Evolutionary conservation across 1,140 invertebrate species (phyloP).

Genomic region (Homalodisca vitripennis): DNA sequence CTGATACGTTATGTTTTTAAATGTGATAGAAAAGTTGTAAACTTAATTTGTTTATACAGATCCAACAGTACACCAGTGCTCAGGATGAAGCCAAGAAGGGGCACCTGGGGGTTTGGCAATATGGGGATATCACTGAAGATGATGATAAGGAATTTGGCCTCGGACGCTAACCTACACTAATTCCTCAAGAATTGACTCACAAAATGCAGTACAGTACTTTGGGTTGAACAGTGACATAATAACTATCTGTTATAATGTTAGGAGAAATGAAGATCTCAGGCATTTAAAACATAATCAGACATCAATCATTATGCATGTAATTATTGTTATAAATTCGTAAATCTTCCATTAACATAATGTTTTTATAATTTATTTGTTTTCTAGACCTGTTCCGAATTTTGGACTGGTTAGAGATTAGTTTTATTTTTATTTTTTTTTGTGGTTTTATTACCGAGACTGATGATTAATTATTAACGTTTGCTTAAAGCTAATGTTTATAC

Average conservation of each 20-base stretch:
- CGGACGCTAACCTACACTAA: background rate
- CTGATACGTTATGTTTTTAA: background rate
- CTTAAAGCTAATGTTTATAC: slow-evolving; percentile 17
- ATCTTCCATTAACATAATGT: slow-evolving; percentile 19
- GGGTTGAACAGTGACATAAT: background rate
- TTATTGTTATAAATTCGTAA: background rate
- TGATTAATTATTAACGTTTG: slow-evolving; percentile 10
- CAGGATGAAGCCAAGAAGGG: slow-evolving; percentile 82
- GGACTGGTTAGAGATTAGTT: slow-evolving; percentile 22
- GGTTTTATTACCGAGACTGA: slow-evolving; percentile 26
- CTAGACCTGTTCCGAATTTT: background rate
- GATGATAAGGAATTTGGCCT: slow-evolving; percentile 74
- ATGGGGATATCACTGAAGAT: slow-evolving; percentile 94
- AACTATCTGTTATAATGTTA: background rate
- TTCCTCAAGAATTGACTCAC: background rate
- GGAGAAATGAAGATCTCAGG: slow-evolving; percentile 1
- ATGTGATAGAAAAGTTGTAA: too few species aligned
- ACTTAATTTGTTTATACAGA: slow-evolving; percentile 47
- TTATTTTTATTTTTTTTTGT: slow-evolving; percentile 24
- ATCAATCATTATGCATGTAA: slow-evolving; percentile 17
- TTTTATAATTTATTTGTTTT: slow-evolving; percentile 1
- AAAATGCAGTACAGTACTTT: background rate
- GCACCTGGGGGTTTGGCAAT: slow-evolving; percentile 89
- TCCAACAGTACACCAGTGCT: slow-evolving; percentile 78
- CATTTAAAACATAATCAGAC: slow-evolving; percentile 9